Percentiles rank a stretch among this genome's conserved stretches.
These are phyloP conservation scores for Ethmia dodecea DNA, from an alignment of 2,888 invertebrate genomes.

Conservation along the genomic window DNA sequence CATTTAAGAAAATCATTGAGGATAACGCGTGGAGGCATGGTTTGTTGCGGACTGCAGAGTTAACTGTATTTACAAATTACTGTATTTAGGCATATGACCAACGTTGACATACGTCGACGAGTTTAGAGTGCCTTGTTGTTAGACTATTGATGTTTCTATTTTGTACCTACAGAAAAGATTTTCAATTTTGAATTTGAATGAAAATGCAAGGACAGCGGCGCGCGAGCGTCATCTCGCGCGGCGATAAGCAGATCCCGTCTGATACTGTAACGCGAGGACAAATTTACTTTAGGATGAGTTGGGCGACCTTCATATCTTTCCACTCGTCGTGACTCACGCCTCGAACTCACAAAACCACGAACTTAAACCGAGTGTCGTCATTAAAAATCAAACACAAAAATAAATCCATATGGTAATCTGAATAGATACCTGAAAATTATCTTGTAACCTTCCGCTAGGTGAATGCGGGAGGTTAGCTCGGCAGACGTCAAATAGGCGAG, in stretches of 20 bases:
- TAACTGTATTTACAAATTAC: too few species aligned
- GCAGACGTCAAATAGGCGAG: neutral
- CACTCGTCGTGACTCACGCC: conserved; percentile 25
- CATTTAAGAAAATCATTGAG: too few species aligned
- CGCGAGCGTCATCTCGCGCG: conserved; percentile 5
- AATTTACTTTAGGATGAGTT: conserved; percentile 52
- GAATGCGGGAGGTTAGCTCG: neutral
- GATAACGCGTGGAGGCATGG: too few species aligned
- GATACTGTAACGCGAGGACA: conserved; percentile 52
- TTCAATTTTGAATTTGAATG: too few species aligned
- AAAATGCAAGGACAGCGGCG: neutral
- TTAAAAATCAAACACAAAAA: conserved; percentile 8
- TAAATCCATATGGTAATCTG: conserved; percentile 12
- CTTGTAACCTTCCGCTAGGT: conserved; percentile 1
- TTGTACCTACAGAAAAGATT: too few species aligned
- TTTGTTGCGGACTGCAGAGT: too few species aligned
- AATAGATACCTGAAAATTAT: conserved; percentile 4
- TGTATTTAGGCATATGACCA: too few species aligned
- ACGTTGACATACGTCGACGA: too few species aligned
- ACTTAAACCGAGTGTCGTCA: conserved; percentile 3
- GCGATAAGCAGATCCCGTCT: conserved; percentile 50
- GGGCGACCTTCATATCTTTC: conserved; percentile 37
- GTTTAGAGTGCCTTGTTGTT: too few species aligned
- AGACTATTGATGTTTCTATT: too few species aligned
- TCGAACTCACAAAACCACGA: too few species aligned